Evolutionary conservation across 2,113 vertebrate species (phyloP), one percentile per base, ranked within the genome.

Genomic region (Pangasianodon hypophthalmus): DNA sequence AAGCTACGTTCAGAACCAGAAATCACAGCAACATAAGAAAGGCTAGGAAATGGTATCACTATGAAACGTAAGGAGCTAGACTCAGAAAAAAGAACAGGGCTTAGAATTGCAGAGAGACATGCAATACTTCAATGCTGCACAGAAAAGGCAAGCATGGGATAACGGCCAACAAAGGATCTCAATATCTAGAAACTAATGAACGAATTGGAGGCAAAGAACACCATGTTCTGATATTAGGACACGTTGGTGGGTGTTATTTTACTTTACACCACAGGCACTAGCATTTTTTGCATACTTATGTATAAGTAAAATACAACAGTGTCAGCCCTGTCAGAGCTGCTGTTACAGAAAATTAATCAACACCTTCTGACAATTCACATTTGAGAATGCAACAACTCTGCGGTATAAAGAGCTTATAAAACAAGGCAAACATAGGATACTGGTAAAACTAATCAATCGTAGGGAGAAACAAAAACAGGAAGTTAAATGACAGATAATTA

Each of bases 71-170:
- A 24, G 24, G 56, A 84, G 60, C 37, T 79, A 54, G 80, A 26
- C 32, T 56, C n/a, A 21, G 50, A 29, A 29, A 83, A 37, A 56
- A 80, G 16, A 50, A 52, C 77, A 37, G 21, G 10, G 75, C 75
- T 50, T 21, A 58, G 82, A 41, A 84, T 84, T 84, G 82, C 82
- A 44, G 19, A 6, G 21, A 84, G 56, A 60, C 82, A 84, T 62
- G 82, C 82, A 84, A 84, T 84, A 84, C 82, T 46, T 62, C 2
- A 62, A 14, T 3, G 26, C 56, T 62, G 82, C 37, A 32, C 79
- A 46, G 82, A 46, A 41, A 21, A 11, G 32, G 19, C n/a, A 58
- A 24, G 32, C n/a, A 24, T 37, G 54, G 32, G n/a, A 83, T 26
- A 84, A 84, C 37, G 6, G 11, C 21, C 56, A 46, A 62, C 56